Percentiles rank a stretch among this genome's conserved stretches.
Evolutionary conservation across 2,113 vertebrate species (phyloP).

Genomic region (Xenus cinereus): DNA sequence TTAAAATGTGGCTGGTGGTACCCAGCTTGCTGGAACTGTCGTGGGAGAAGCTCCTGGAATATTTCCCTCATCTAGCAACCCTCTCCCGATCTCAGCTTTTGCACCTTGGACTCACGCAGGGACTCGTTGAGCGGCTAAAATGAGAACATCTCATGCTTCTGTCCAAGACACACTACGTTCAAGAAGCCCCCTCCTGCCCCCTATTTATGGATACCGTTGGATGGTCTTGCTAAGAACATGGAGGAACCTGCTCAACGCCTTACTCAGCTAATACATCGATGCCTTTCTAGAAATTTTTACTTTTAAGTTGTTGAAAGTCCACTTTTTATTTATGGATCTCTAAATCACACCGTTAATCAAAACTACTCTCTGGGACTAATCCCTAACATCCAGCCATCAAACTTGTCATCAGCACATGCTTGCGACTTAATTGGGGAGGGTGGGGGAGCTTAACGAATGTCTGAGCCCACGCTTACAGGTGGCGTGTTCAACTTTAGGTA

Average conservation of each 20-base stretch:
- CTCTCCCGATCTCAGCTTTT: constrained; percentile 88
- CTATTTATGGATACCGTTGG: constrained; percentile 73
- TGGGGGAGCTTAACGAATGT: background rate
- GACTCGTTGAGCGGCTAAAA: constrained; percentile 93
- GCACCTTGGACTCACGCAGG: constrained; percentile 94
- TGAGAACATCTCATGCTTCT: constrained; percentile 58
- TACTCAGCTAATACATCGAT: constrained; percentile 73
- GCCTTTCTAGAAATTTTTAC: constrained; percentile 69
- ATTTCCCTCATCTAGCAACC: constrained; percentile 85
- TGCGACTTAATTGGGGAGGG: background rate
- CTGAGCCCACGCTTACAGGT: background rate
- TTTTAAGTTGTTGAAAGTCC: constrained; percentile 57
- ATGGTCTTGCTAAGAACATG: constrained; percentile 41
- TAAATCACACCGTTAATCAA: background rate
- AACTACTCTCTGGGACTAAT: background rate
- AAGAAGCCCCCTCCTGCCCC: background rate
- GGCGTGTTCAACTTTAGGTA: rapidly evolving
- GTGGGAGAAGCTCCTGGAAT: constrained; percentile 91
- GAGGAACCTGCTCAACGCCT: constrained; percentile 72
- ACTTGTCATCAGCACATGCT: background rate
- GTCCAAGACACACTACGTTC: constrained; percentile 1
- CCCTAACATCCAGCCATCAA: background rate
- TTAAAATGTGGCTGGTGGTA: constrained; percentile 96
- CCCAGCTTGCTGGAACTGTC: constrained; percentile 96
- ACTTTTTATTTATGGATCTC: constrained; percentile 46